Conservation (phyloP, 2,113 vertebrate genomes). For the Campylomormyrus tamandua region DNA sequence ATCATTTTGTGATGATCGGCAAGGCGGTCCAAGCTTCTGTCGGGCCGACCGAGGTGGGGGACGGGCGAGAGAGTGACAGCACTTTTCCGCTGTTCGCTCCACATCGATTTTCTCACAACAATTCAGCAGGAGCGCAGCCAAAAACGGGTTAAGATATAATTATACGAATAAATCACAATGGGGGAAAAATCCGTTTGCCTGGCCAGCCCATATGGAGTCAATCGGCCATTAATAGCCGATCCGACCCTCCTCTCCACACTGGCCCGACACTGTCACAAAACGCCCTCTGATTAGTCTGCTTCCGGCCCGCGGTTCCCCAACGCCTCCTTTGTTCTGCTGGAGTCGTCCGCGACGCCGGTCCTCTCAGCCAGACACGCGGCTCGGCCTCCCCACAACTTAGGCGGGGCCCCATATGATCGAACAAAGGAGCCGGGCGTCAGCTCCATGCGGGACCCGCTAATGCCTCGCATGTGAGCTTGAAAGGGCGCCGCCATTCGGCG, state of each 20-base stretch:
- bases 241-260: conserved; percentile 69
- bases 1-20: not conserved
- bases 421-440: conserved; percentile 73
- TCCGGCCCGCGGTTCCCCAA: conserved; percentile 76
- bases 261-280: conserved; percentile 77
- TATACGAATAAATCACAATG: conserved; percentile 51
- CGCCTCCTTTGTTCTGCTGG: conserved; percentile 37
- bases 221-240: conserved; percentile 77
- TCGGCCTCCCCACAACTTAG: conserved; percentile 65
- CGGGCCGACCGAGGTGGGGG: not conserved
- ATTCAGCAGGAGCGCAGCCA: not conserved
- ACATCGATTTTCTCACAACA: not conserved
- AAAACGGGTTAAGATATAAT: conserved; percentile 2
- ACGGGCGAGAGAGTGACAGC: not conserved
- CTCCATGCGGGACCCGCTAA: conserved; percentile 83
- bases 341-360: not conserved
- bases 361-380: conserved; percentile 30
- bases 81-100: not conserved
- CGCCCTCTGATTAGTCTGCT: conserved; percentile 76
- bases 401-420: conserved; percentile 78
- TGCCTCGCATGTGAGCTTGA: conserved; percentile 89
- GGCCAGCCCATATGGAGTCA: conserved; percentile 70
- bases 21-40: not conserved
- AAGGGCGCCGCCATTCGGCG: conserved; percentile 83
- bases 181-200: conserved; percentile 53